phyloP scores from a whole-genome alignment of 2,797 vertebrate genomes.

The Thaleichthys pacificus region DNA sequence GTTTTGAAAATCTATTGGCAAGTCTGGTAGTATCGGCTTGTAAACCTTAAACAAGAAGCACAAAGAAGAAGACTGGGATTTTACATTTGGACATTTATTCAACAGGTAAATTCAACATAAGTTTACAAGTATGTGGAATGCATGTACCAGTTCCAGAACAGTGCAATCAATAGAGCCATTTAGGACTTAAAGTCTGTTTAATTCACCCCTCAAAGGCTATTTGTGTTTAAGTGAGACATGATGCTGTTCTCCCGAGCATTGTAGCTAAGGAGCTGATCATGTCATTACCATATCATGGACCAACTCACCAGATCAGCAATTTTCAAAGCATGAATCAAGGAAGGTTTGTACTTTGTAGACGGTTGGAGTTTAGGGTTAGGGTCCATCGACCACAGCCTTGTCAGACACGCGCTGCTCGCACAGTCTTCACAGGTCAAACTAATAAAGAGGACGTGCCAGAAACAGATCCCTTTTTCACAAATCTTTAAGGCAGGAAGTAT shows the following conservation, averaged over 20 bases:
- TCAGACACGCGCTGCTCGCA: conserved; percentile 11
- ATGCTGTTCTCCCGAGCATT: background rate
- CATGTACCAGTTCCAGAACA: background rate
- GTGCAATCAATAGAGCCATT: background rate
- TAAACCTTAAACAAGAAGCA: no score
- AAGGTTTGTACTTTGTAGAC: background rate
- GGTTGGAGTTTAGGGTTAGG: background rate
- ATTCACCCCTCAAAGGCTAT: background rate
- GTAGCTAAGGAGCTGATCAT: background rate
- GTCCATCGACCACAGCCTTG: conserved; percentile 5
- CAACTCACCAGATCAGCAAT: background rate
- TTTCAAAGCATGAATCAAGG: background rate
- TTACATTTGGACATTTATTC: conserved; percentile 33
- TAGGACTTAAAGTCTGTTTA: background rate
- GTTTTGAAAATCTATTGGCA: no score
- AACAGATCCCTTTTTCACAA: conserved; percentile 19
- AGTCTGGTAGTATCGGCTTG: no score
- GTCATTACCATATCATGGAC: background rate
- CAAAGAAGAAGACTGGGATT: no score
- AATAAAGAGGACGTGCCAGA: conserved; percentile 15
- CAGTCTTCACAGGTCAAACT: conserved; percentile 21
- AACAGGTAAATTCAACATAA: conserved; percentile 18
- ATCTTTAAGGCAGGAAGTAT: conserved; percentile 22
- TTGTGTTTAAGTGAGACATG: background rate
- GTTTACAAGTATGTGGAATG: conserved; percentile 17